Conservation (phyloP, 2,797 vertebrate genomes). For the Coluber constrictor region DNA sequence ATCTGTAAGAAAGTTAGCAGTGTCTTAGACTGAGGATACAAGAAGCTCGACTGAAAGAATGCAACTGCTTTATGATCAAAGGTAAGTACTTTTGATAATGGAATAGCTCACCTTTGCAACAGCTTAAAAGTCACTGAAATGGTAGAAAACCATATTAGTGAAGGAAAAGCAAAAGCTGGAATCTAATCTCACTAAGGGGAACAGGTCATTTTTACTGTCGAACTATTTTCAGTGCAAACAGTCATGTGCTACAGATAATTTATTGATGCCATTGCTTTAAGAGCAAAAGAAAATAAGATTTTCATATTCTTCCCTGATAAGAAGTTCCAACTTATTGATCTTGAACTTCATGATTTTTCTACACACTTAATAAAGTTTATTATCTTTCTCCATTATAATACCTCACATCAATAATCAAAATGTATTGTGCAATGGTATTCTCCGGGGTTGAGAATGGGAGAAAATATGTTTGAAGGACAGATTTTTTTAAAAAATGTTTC, state of each 20-base stretch:
- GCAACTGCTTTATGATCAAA: slow-evolving; percentile 37
- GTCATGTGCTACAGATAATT: neutral
- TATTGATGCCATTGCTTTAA: slow-evolving; percentile 29
- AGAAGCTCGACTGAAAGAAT: slow-evolving; percentile 16
- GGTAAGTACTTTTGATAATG: slow-evolving; percentile 32
- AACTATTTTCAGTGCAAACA: slow-evolving; percentile 27
- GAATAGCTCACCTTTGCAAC: slow-evolving; percentile 34
- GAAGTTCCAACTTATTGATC: slow-evolving; percentile 30
- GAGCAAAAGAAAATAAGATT: slow-evolving; percentile 31
- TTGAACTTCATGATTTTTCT: slow-evolving; percentile 23
- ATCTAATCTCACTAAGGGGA: slow-evolving; percentile 36
- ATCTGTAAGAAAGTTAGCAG: slow-evolving; percentile 24
- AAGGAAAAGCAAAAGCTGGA: slow-evolving; percentile 33
- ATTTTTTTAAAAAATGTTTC: slow-evolving; percentile 13
- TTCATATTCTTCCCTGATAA: slow-evolving; percentile 39
- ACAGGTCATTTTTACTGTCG: slow-evolving; percentile 21
- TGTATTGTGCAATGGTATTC: neutral
- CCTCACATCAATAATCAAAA: slow-evolving; percentile 38
- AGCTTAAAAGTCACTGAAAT: slow-evolving; percentile 40
- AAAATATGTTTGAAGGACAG: slow-evolving; percentile 11
- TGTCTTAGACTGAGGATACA: slow-evolving; percentile 36
- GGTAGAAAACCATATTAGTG: slow-evolving; percentile 38
- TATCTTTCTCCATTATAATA: slow-evolving; percentile 16
- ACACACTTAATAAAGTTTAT: slow-evolving; percentile 36
- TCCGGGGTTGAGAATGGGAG: neutral